Percentiles rank a stretch among this genome's conserved stretches.
Conservation (phyloP, 2,113 vertebrate species). For the Myiopsitta monachus region DNA sequence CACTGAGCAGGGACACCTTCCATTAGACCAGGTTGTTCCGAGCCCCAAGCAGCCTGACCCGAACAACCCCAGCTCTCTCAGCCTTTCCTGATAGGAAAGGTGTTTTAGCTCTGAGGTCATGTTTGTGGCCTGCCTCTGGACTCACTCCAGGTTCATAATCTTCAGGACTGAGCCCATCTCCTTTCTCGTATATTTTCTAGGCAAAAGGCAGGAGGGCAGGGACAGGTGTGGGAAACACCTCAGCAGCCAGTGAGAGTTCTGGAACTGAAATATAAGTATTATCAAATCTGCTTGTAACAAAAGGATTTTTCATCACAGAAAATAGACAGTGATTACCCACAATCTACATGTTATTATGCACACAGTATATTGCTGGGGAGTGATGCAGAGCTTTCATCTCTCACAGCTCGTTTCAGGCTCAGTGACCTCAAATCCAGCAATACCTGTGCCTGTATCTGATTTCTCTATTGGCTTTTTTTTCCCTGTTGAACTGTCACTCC, state of each 20-base stretch:
- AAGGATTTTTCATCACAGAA: neutral
- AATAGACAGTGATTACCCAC: neutral
- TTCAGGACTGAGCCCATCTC: neutral
- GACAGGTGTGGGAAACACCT: neutral
- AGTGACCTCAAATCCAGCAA: neutral
- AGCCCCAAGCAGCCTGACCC: neutral
- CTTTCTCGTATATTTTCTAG: neutral
- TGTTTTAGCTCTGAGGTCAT: neutral
- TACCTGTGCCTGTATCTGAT: neutral
- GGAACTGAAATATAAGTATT: constrained; percentile 28
- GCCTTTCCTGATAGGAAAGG: accelerated
- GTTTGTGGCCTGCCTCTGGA: neutral
- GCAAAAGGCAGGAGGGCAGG: neutral
- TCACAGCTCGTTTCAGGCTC: neutral
- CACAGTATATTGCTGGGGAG: neutral
- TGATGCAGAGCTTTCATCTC: neutral
- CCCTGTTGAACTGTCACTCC: neutral
- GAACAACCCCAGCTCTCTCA: neutral
- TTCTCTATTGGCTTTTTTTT: neutral
- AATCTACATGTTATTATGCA: neutral
- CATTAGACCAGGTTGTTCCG: neutral
- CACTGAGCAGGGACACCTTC: neutral
- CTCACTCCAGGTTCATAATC: neutral
- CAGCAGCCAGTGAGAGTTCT: neutral
- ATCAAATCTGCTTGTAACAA: neutral